phyloP scores from a whole-genome alignment of 2,797 vertebrate genomes.

The Squalus acanthias region DNA sequence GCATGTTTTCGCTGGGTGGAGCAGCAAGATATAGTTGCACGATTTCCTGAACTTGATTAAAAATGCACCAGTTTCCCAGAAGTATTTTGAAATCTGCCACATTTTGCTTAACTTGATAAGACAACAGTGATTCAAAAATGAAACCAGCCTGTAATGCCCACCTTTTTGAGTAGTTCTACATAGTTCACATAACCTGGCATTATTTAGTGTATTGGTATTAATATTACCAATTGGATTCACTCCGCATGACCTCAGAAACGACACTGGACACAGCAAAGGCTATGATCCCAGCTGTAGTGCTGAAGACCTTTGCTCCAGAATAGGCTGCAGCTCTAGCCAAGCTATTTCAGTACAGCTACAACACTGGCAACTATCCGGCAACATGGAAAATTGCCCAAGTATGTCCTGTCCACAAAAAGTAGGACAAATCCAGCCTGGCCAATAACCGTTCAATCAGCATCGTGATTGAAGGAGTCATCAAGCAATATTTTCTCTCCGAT shows the following conservation, averaged over 20 bases:
- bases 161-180: not conserved
- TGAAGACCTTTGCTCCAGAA: no score
- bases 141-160: not conserved
- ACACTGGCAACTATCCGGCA: not conserved
- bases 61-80: not conserved
- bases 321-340: no score
- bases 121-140: not conserved
- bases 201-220: no score
- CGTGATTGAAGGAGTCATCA: not conserved
- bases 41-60: not conserved
- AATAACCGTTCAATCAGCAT: not conserved
- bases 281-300: no score
- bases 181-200: not conserved
- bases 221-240: no score
- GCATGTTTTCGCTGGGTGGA: not conserved
- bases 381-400: not conserved
- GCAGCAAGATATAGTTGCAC: not conserved
- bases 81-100: not conserved
- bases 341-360: no score
- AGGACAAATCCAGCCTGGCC: not conserved
- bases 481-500: not conserved
- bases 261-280: no score
- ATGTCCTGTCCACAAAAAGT: not conserved
- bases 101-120: not conserved
- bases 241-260: no score